Percentiles rank a stretch among this genome's conserved stretches.
Evolutionary conservation across 2,113 vertebrate genomes (phyloP).

Genomic region (Nothobranchius furzeri): DNA sequence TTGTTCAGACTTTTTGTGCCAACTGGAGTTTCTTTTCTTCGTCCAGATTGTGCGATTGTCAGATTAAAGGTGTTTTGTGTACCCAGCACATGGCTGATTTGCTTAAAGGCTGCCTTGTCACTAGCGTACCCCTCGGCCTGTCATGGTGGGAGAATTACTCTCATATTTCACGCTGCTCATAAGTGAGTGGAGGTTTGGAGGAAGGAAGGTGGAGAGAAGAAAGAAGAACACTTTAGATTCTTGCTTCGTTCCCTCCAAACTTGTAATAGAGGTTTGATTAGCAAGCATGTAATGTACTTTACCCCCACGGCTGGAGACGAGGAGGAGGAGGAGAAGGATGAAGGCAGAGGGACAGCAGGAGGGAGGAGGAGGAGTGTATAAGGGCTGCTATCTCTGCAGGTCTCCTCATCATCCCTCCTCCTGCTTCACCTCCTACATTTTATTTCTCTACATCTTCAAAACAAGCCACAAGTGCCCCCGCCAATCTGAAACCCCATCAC

Average conservation of each 20-base stretch:
- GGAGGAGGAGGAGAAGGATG: conserved; percentile 26
- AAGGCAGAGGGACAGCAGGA: conserved; percentile 70
- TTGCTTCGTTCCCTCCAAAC: conserved; percentile 76
- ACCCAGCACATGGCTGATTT: neutral
- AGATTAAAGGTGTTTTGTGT: neutral
- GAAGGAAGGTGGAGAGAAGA: conserved; percentile 20
- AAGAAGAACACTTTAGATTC: conserved; percentile 55
- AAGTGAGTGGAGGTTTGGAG: conserved; percentile 16
- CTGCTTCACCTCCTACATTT: conserved; percentile 74
- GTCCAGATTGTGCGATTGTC: neutral
- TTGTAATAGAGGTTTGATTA: conserved; percentile 94
- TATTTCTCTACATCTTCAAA: conserved; percentile 72
- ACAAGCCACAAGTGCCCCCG: conserved; percentile 44
- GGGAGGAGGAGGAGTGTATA: conserved; percentile 81
- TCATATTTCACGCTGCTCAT: conserved; percentile 1
- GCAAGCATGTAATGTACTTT: conserved; percentile 97
- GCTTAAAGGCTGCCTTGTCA: neutral
- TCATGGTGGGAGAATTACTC: neutral
- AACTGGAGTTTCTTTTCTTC: neutral
- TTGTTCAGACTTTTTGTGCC: neutral
- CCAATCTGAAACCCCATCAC: conserved; percentile 45
- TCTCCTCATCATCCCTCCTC: conserved; percentile 80
- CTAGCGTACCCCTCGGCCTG: neutral
- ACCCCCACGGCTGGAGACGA: conserved; percentile 76
- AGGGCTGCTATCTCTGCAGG: conserved; percentile 86